A percentile compares a stretch with the other conserved stretches of the same genome.
phyloP scores from a whole-genome alignment of 2,113 vertebrate species.

The Passer domesticus region DNA sequence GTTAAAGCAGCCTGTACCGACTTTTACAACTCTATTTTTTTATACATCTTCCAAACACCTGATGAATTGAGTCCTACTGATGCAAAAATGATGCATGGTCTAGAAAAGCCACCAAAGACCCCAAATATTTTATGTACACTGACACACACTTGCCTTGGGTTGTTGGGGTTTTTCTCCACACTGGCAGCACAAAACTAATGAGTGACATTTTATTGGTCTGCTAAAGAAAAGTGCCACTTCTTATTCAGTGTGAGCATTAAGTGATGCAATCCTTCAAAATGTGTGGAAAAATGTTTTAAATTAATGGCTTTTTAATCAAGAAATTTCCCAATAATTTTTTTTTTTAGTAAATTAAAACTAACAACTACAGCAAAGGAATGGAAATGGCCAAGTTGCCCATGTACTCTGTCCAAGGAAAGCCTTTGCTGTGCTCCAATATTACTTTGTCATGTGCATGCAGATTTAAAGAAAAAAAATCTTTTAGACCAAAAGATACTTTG shows the following conservation, averaged over 20 bases:
- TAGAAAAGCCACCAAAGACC: neutral
- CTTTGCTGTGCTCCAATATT: neutral
- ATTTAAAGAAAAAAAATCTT: neutral
- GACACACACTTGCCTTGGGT: neutral
- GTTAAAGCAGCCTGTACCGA: neutral
- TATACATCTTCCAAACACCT: neutral
- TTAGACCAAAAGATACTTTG: neutral
- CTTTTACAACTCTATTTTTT: neutral
- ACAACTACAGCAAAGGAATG: neutral
- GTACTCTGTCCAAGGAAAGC: neutral
- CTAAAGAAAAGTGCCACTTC: neutral
- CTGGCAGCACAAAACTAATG: neutral
- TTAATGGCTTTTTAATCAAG: neutral
- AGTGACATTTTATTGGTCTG: neutral
- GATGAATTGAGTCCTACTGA: neutral
- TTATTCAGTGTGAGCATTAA: neutral
- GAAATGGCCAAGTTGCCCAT: neutral
- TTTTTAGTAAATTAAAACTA: neutral
- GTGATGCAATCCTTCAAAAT: neutral
- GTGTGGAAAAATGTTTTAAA: neutral
- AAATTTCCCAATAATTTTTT: neutral
- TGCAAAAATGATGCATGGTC: neutral
- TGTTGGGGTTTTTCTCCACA: neutral
- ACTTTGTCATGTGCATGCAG: accelerated
- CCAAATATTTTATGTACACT: neutral